These are phyloP conservation scores for Drosophila ironensis DNA, from an alignment of 1,140 invertebrate species.

Conservation along the genomic window DNA sequence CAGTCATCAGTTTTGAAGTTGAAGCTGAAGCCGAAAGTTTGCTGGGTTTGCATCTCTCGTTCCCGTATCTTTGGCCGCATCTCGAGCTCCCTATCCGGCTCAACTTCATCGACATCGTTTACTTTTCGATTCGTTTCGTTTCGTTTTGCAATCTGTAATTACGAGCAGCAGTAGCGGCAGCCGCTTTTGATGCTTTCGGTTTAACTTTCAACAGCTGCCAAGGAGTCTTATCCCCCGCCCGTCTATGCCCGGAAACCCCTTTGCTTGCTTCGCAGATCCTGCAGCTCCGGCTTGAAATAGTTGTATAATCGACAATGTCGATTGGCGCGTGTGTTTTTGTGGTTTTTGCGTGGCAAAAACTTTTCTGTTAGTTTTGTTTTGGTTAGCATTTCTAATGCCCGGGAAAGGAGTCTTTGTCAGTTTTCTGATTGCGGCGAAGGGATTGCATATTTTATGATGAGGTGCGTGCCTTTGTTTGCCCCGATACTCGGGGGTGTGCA, in stretches of 20 bases:
- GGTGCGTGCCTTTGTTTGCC: conserved; percentile 37
- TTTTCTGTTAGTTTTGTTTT: conserved; percentile 64
- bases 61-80: conserved; percentile 10
- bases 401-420: conserved; percentile 24
- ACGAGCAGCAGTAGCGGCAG: conserved; percentile 57
- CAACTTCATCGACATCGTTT: conserved; percentile 55
- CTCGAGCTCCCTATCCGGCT: conserved; percentile 21
- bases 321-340: conserved; percentile 61
- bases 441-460: conserved; percentile 60
- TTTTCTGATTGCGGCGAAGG: conserved; percentile 41
- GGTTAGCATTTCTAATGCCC: conserved; percentile 56
- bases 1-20: conserved; percentile 59
- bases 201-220: conserved; percentile 70
- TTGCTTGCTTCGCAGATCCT: background rate
- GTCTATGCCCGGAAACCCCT: background rate
- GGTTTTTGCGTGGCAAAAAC: conserved; percentile 57
- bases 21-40: conserved; percentile 52
- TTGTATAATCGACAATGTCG: conserved; percentile 64
- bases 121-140: conserved; percentile 65
- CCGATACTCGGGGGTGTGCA: conserved; percentile 10
- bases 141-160: conserved; percentile 69
- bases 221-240: background rate
- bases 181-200: conserved; percentile 56
- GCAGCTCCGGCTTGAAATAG: conserved; percentile 23
- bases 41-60: conserved; percentile 44